Conservation (phyloP, 2,797 vertebrate genomes). For the Crenichthys baileyi region DNA sequence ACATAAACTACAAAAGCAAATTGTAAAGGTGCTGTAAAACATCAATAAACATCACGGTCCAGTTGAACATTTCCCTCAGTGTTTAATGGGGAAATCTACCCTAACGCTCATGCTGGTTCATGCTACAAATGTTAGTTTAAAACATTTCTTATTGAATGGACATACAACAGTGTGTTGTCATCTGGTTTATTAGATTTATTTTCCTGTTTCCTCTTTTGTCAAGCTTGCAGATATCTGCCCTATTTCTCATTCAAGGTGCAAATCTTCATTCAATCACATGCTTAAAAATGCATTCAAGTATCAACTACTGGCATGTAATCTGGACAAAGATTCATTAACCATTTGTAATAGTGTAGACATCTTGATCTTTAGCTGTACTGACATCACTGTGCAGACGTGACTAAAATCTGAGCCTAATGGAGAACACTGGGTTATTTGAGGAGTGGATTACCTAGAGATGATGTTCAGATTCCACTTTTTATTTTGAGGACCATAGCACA, state of each 20-base stretch:
- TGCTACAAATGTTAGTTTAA: conserved; percentile 2
- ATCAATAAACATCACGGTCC: conserved; percentile 47
- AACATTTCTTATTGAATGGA: neutral
- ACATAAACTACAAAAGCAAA: conserved; percentile 17
- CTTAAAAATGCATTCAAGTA: neutral
- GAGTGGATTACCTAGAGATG: conserved; percentile 44
- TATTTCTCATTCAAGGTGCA: neutral
- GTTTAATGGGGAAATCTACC: conserved; percentile 50
- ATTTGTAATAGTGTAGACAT: neutral
- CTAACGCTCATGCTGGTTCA: conserved; percentile 21
- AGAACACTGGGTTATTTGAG: conserved; percentile 26
- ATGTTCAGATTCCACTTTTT: neutral
- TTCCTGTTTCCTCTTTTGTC: neutral
- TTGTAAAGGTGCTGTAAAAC: conserved; percentile 44
- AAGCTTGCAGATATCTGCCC: neutral
- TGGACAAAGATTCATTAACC: neutral
- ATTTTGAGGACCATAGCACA: neutral
- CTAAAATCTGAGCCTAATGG: neutral
- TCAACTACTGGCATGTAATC: neutral
- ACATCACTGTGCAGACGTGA: neutral
- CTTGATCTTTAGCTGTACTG: neutral
- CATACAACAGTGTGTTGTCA: neutral
- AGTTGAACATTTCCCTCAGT: conserved; percentile 24
- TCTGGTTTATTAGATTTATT: neutral
- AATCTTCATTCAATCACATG: neutral